Conservation (phyloP, 2,888 invertebrate species). For the Lacanobia oleracea region DNA sequence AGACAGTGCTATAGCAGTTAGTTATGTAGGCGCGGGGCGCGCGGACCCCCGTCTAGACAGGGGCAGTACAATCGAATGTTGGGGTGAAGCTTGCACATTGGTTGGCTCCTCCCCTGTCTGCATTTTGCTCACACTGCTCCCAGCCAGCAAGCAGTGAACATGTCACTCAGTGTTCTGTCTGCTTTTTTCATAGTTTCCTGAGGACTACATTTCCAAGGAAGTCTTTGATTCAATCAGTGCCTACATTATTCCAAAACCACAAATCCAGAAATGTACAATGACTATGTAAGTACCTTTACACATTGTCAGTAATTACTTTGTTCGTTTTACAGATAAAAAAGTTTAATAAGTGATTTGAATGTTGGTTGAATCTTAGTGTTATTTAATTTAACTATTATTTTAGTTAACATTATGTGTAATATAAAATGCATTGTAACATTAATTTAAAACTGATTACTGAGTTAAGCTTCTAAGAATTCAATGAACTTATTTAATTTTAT, state of each 20-base stretch:
- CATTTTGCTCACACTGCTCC: constrained; percentile 21
- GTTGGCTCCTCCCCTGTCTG: constrained; percentile 24
- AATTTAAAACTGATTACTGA: constrained; percentile 1
- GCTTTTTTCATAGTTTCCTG: constrained; percentile 93
- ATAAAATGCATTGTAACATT: neutral
- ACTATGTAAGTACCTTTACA: constrained; percentile 93
- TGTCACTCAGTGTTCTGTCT: constrained; percentile 36
- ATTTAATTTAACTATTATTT: neutral
- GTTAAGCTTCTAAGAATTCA: neutral
- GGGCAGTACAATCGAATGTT: constrained; percentile 23
- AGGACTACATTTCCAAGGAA: constrained; percentile 97
- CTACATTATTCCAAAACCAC: constrained; percentile 98
- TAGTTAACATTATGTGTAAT: neutral
- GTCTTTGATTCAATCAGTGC: constrained; percentile 98
- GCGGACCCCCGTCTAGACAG: constrained; percentile 49
- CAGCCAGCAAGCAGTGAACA: constrained; percentile 32
- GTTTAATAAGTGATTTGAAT: constrained; percentile 15
- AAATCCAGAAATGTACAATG: constrained; percentile 96
- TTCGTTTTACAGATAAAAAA: neutral
- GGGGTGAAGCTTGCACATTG: constrained; percentile 37
- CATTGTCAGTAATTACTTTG: neutral
- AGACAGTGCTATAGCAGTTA: constrained; percentile 37
- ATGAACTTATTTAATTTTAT: neutral
- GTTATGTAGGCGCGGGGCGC: constrained; percentile 7
- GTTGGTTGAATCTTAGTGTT: neutral